Percentiles rank a stretch among this genome's conserved stretches.
These are phyloP conservation scores for Acrobasis consociella DNA, from an alignment of 2,888 invertebrate species.

Conservation along the genomic window DNA sequence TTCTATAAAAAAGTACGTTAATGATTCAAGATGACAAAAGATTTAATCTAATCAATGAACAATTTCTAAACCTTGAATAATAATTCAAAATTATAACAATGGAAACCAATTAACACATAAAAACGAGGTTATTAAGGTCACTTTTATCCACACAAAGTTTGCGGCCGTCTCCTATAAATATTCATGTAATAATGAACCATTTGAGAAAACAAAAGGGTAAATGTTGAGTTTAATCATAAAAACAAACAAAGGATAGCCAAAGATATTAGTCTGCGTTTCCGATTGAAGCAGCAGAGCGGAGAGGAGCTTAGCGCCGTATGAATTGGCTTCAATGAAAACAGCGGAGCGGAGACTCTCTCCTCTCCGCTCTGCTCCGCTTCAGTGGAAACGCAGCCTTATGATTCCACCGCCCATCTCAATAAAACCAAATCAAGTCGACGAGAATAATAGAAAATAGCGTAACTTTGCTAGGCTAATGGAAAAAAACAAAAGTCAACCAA, in stretches of 20 bases:
- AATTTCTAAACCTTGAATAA: too few relatives aligned
- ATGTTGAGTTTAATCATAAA: not conserved
- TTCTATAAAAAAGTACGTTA: too few relatives aligned
- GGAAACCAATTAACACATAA: not conserved
- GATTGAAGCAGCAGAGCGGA: too few relatives aligned
- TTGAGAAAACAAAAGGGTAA: not conserved
- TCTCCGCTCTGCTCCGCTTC: too few relatives aligned
- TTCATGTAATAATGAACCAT: not conserved
- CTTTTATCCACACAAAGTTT: not conserved
- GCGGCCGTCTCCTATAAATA: not conserved
- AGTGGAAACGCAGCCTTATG: too few relatives aligned
- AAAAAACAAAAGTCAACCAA: conserved; percentile 5
- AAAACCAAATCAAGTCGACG: not conserved
- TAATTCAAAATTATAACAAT: too few relatives aligned
- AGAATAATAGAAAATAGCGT: conserved; percentile 1
- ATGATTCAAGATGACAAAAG: too few relatives aligned
- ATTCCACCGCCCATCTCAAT: not conserved
- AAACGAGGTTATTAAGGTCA: not conserved
- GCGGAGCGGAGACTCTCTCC: too few relatives aligned
- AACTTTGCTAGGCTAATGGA: conserved; percentile 1
- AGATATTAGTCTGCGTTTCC: too few relatives aligned
- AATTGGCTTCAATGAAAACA: too few relatives aligned
- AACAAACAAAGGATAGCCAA: not conserved
- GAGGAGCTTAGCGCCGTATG: too few relatives aligned
- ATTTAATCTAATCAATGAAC: too few relatives aligned